phyloP scores from a whole-genome alignment of 2,797 vertebrate species.

The Xerus rutilus region DNA sequence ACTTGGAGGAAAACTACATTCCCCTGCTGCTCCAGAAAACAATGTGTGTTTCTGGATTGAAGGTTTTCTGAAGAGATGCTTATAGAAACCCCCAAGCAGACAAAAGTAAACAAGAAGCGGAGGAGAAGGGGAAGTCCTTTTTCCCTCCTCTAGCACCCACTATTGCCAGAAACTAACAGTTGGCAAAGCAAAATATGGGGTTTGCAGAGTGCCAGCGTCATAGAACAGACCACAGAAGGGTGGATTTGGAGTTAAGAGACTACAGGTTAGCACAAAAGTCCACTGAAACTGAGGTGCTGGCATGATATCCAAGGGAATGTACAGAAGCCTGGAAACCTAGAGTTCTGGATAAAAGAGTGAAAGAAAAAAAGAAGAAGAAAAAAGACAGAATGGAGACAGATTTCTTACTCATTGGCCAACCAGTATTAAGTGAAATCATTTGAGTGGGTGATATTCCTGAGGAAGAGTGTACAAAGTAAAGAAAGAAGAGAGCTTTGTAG shows the following conservation, averaged over 20 bases:
- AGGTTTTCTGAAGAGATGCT: slow-evolving; percentile 27
- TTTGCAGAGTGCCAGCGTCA: background rate
- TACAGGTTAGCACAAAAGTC: background rate
- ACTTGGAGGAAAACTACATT: slow-evolving; percentile 1
- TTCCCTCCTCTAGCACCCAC: background rate
- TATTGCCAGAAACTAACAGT: background rate
- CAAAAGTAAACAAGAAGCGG: background rate
- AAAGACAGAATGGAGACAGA: background rate
- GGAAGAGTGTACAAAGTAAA: background rate
- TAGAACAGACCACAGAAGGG: background rate
- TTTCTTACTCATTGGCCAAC: background rate
- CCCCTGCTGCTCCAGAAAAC: background rate
- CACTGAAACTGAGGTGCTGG: background rate
- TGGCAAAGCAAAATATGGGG: background rate
- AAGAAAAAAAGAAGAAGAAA: background rate
- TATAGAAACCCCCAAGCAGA: background rate
- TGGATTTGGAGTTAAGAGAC: background rate
- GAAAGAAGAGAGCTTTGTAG: background rate
- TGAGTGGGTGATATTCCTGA: background rate
- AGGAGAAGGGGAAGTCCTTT: background rate
- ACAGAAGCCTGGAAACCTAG: background rate
- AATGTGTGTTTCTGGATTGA: background rate
- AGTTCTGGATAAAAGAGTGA: background rate
- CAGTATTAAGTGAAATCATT: background rate
- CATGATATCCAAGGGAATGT: background rate